These are phyloP conservation scores for Esox lucius DNA, from an alignment of 2,797 vertebrate genomes.

Conservation along the genomic window DNA sequence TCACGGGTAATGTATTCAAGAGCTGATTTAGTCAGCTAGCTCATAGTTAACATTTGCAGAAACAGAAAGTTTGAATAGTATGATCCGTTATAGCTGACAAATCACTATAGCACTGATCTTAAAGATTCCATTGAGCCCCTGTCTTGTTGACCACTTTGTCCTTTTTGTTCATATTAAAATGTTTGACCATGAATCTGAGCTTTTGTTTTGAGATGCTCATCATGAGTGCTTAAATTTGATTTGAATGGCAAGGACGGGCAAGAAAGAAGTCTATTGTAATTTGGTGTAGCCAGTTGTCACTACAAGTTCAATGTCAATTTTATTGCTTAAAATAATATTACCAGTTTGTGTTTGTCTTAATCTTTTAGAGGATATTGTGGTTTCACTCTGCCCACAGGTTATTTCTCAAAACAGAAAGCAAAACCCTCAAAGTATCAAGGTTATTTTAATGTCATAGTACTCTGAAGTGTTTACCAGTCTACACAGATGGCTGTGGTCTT, in stretches of 20 bases:
- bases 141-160: not conserved
- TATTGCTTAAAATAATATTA: not conserved
- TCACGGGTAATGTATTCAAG: no score
- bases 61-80: no score
- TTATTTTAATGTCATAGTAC: conserved; percentile 2
- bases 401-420: not conserved
- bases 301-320: not conserved
- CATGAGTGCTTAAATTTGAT: no score
- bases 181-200: not conserved
- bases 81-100: not conserved
- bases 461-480: conserved; percentile 25
- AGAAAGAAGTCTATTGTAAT: not conserved
- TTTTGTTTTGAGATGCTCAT: no score
- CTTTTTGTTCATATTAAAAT: not conserved
- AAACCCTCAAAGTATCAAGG: not conserved
- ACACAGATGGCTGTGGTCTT: conserved; percentile 25
- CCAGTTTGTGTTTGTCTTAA: conserved; percentile 15
- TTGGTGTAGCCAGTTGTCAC: not conserved
- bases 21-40: no score
- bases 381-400: conserved; percentile 13
- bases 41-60: no score
- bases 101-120: not conserved
- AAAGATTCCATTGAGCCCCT: not conserved
- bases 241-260: no score
- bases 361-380: conserved; percentile 14